Evolutionary conservation across 2,888 invertebrate species (phyloP), one percentile per base, ranked within the genome.

Genomic region (Noctua janthe): DNA sequence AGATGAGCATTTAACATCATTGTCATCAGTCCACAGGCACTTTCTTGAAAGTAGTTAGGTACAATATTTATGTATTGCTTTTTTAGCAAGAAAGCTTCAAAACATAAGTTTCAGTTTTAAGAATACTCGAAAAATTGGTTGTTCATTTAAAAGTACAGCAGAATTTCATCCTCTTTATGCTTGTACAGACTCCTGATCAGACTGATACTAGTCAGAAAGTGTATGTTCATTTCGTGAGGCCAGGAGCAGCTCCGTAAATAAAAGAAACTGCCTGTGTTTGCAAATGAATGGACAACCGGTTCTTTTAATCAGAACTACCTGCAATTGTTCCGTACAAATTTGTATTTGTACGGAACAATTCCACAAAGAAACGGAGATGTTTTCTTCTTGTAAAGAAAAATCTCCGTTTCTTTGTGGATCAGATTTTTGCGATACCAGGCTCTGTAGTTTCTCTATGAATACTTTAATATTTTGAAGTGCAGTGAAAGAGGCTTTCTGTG

Each of bases 241-340:
- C 15, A 75, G 64, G 47, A 70, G 6, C 29, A 56, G 51, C 64
- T 71, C 47, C 23, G 29, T 64, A 75, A 80, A 75, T 80, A 84
- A 83, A 80, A 47, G 23, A 84, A 66, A 20, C 47, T 59, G 71
- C 78, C 74, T 82, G 83, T 84, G 29, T 39, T 75, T 59, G 64
- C 72, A 83, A 83, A 83, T 83, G 66, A 83, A 83, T 83, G 74
- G 71, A 78, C 72, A 84, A 75, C 51, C 43, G 39, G 69, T 84
- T 70, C 73, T 80, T 76, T 75, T 80, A 70, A 84, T 83, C 80
- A 84, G 59, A 80, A 51, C 83, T 51, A 83, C 84, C 84, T 83
- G 84, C 51, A 70, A 75, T 80, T 71, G 70, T 71, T 76, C 72
- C 64, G 70, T 70, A 73, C 79, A 72, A 83, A 78, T n/a, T n/a